Base-by-base conservation (phyloP, 2,113 vertebrate genomes). In the Prinia subflava region DNA sequence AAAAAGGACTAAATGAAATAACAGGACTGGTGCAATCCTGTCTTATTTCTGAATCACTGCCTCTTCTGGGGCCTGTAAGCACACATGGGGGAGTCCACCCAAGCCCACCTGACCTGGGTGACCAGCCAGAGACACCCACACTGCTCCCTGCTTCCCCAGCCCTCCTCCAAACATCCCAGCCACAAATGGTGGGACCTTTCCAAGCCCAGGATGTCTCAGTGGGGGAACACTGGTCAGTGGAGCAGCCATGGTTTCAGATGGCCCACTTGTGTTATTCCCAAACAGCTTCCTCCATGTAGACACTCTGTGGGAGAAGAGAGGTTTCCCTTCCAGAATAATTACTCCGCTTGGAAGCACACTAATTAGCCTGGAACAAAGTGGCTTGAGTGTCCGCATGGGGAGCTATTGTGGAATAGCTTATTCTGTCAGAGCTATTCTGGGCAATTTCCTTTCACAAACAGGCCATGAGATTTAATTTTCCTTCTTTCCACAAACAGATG, bases 321-420 rank as follows among this genome's bases (percentile, higher is more conserved):
- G 82, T 90, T 92, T 96, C 94, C 86, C 62, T 93, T 90, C 93
- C 88, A 96, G 94, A 76, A 81, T 87, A 96, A 93, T 95, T 96
- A 90, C 92, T 93, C 28, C 3, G 64, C 90, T 96, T 96, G 90
- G 94, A 97, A 96, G 94, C 90, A 89, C 96, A 95, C 92, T 95
- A 95, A 96, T 96, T 95, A 95, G 92, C 94, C 92, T 89, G 94
- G 94, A 95, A 96, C 88, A 95, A 96, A 96, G 95, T 95, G 88
- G 89, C 88, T 96, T 9, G 15, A 93, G 90, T 93, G 88, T 90
- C 93, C 52, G 0, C 88, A 92, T 89, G 93, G 94, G 90, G 90
- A 94, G 88, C 92, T 93, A 95, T 96, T 96, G 95, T 96, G 80
- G 94, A 95, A 96, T 53, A 79, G 94, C 94, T 96, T 92, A 93